phyloP scores from a whole-genome alignment of 2,797 vertebrate genomes.

The Macrochelys suwanniensis region DNA sequence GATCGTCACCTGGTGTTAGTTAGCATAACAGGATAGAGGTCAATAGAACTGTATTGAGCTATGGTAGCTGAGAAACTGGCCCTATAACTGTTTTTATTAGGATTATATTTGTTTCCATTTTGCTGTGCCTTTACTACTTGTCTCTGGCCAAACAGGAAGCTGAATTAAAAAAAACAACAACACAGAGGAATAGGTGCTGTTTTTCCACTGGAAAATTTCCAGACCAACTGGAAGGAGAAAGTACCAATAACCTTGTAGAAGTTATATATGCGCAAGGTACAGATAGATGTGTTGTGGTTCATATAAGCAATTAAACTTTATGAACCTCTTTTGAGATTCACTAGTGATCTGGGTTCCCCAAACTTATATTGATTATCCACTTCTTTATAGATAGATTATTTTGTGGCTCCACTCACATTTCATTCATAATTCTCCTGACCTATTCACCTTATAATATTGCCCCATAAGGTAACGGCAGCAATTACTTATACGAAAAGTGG shows the following conservation, averaged over 20 bases:
- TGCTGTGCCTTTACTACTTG: background rate
- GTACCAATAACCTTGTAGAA: background rate
- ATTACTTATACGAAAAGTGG: background rate
- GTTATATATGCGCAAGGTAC: background rate
- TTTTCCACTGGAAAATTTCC: background rate
- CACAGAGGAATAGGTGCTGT: background rate
- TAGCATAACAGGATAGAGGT: background rate
- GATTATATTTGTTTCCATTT: background rate
- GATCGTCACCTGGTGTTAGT: background rate
- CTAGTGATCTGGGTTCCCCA: background rate
- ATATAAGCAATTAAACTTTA: background rate
- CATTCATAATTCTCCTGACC: background rate
- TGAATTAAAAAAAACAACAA: background rate
- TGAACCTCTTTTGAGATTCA: background rate
- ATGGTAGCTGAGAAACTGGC: accelerated
- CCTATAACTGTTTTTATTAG: background rate
- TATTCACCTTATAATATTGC: background rate
- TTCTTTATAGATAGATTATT: background rate
- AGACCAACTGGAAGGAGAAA: background rate
- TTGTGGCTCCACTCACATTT: background rate
- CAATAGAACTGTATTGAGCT: background rate
- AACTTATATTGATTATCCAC: background rate
- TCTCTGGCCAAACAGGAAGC: background rate
- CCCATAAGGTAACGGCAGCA: background rate
- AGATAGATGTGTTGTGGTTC: background rate